Evolutionary conservation across 92 coral and sea anemone species (phyloP), one percentile per base, ranked within the genome.

Genomic region (Parazoanthus darwini): DNA sequence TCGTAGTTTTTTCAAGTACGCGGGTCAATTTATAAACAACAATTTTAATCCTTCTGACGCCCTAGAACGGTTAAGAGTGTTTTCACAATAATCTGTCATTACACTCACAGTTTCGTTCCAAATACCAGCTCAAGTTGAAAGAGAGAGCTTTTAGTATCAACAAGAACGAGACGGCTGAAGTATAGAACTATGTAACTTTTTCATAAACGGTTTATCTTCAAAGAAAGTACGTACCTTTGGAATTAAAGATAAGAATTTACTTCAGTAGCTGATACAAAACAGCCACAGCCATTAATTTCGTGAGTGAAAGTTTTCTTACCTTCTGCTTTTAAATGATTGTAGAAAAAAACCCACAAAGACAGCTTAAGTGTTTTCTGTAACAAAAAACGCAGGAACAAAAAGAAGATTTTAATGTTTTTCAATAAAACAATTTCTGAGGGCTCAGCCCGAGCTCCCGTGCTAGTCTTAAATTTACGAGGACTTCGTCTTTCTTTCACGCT

Each of bases 251-350:
- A 29, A 70, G 78, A 70, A 54, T 58, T 46, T 8, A 36, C 44
- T 71, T 42, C 18, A n/a, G 6, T 56, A 23, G 59, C 59, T 82
- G 77, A 67, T 46, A 39, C 18, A 82, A 82, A 39, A 39, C 75
- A 82, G 77, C 76, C 16, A 67, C 70, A 54, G 71, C 29, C 74
- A 48, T 48, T 29, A 29, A 46, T 70, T 72, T 68, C 85, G 74
- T 63, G 77, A 71, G 59, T 50, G 78, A 71, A 71, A n/a, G 59
- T 46, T 70, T 71, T 67, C 56, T 8, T 84, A 3, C 59, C 39
- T 70, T 25, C 15, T 71, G 25, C 46, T 70, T 33, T 68, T 39
- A 25, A 43, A 82, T 43, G 43, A n/a, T 68, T 23, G 42, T 37
- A 43, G 22, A 23, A 25, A 82, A 82, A 82, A 82, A n/a, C n/a